Conservation (phyloP, 2,113 vertebrate genomes). For the Rhodinocichla rosea region DNA sequence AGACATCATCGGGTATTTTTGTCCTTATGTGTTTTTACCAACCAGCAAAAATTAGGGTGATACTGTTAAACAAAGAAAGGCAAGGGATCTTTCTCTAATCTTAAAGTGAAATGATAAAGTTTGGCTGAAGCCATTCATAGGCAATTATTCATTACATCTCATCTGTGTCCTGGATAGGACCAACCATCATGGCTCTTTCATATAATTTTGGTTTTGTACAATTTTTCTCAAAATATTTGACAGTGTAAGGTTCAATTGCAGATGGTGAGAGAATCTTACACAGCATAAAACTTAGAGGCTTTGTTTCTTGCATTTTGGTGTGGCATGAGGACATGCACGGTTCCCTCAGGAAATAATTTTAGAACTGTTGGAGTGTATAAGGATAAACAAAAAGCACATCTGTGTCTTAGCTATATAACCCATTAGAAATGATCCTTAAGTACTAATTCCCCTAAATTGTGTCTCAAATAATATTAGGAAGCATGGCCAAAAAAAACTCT, state of each 20-base stretch:
- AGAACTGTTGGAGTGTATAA: background rate
- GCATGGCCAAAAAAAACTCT: background rate
- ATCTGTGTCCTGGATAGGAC: background rate
- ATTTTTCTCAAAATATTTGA: background rate
- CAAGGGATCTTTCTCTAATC: background rate
- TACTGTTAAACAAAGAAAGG: background rate
- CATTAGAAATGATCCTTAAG: background rate
- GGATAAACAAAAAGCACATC: rapidly evolving
- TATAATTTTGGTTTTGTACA: background rate
- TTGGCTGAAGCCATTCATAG: background rate
- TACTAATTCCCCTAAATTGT: background rate
- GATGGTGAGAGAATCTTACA: background rate
- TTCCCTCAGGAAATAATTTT: background rate
- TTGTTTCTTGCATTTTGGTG: background rate
- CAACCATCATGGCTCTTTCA: background rate
- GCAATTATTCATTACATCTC: background rate
- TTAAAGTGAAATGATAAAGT: background rate
- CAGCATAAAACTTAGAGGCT: background rate
- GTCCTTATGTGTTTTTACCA: background rate
- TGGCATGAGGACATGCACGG: background rate
- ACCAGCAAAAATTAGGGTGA: background rate
- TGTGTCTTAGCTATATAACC: background rate
- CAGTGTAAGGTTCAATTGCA: background rate
- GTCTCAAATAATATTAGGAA: background rate
- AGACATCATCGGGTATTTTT: background rate